Conservation (phyloP, 2,797 vertebrate species). For the Propithecus perrieri region DNA sequence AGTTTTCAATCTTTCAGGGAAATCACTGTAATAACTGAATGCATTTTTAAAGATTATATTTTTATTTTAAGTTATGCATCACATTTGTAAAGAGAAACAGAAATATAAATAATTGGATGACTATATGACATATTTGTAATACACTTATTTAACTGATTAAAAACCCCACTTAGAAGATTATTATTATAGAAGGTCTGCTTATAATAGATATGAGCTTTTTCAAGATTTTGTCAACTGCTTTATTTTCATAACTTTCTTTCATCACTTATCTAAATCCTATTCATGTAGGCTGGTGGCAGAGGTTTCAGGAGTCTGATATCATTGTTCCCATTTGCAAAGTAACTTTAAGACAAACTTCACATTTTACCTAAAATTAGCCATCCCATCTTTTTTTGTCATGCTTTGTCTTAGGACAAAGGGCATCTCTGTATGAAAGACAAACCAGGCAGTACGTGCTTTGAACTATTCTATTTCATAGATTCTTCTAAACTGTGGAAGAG, state of each 20-base stretch:
- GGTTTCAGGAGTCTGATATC: not conserved
- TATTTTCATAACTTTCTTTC: slow-evolving; percentile 19
- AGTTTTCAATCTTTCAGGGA: not conserved
- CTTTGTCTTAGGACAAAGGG: not conserved
- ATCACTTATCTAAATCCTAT: not conserved
- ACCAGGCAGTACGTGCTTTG: not conserved
- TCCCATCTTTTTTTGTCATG: not conserved
- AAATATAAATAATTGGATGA: slow-evolving; percentile 1
- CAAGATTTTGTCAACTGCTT: not conserved
- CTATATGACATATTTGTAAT: not conserved
- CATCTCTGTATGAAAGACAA: not conserved
- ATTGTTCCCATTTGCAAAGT: slow-evolving; percentile 25
- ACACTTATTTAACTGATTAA: not conserved
- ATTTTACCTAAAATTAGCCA: not conserved
- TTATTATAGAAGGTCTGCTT: not conserved
- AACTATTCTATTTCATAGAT: not conserved
- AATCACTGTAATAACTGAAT: not conserved
- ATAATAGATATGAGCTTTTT: not conserved
- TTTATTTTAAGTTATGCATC: not conserved
- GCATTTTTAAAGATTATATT: not conserved
- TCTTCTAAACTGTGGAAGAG: not conserved
- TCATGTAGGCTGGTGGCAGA: not conserved
- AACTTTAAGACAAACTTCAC: slow-evolving; percentile 26
- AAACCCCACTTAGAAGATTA: not conserved
- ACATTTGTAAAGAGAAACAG: not conserved